A percentile compares a stretch with the other conserved stretches of the same genome.
Conservation (phyloP, 1,140 invertebrate genomes). For the Phocides pigmalion region DNA sequence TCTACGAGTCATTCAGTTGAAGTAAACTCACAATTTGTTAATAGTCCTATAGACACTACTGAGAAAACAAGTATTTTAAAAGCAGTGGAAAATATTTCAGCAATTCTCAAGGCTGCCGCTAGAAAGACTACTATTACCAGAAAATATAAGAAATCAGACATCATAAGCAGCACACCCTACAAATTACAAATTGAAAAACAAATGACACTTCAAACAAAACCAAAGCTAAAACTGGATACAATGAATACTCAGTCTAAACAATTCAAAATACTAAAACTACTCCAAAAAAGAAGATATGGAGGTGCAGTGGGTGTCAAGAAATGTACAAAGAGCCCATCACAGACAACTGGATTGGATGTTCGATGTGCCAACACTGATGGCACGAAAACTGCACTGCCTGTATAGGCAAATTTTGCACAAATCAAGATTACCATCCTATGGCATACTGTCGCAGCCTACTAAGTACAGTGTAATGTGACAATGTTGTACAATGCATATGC, state of each 20-base stretch:
- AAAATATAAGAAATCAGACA: neutral
- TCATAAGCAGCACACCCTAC: constrained; percentile 1
- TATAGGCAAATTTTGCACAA: constrained; percentile 8
- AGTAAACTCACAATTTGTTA: neutral
- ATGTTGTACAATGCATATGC: too few species aligned
- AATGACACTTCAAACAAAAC: constrained; percentile 14
- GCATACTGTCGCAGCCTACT: too few species aligned
- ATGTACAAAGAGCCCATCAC: constrained; percentile 14
- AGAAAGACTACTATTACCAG: neutral
- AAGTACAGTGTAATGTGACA: too few species aligned
- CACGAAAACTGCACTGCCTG: constrained; percentile 15
- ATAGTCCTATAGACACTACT: neutral
- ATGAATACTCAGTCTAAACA: neutral
- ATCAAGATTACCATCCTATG: too few species aligned
- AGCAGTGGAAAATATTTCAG: neutral
- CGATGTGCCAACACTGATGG: neutral
- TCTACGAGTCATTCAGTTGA: neutral
- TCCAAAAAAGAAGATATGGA: constrained; percentile 9
- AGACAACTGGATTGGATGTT: constrained; percentile 16
- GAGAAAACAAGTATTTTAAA: too few species aligned
- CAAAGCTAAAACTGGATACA: too few species aligned
- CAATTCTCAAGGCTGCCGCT: neutral
- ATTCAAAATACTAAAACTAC: neutral
- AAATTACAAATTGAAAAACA: constrained; percentile 14
- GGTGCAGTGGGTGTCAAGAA: constrained; percentile 1